A percentile compares a stretch with the other conserved stretches of the same genome.
Evolutionary conservation across 2,797 vertebrate genomes (phyloP).

Genomic region (Loris lydekkerianus): DNA sequence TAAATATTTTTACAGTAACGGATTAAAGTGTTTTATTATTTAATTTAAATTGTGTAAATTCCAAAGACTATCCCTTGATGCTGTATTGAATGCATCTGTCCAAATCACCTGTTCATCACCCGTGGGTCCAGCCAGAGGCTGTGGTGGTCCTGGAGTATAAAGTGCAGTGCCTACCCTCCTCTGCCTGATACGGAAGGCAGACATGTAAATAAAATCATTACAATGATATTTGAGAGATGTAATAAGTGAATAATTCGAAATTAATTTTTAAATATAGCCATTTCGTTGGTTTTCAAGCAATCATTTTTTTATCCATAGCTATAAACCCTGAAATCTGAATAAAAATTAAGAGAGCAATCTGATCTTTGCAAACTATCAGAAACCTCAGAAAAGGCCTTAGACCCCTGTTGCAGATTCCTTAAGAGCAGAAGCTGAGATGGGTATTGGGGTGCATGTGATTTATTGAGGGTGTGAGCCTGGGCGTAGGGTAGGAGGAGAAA

Average conservation of each 20-base stretch:
- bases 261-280: not conserved
- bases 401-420: not conserved
- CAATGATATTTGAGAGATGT: not conserved
- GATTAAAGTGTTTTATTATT: too few species aligned
- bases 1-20: not conserved
- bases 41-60: constrained; percentile 23
- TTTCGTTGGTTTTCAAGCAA: not conserved
- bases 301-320: not conserved
- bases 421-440: not conserved
- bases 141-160: not conserved
- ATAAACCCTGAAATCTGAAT: not conserved
- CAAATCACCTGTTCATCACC: not conserved
- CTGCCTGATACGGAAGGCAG: not conserved
- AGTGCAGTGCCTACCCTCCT: not conserved
- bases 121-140: not conserved
- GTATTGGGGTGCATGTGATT: not conserved
- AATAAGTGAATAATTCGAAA: constrained; percentile 39
- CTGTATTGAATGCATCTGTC: not conserved
- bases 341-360: constrained; percentile 10
- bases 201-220: not conserved
- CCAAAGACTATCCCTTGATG: not conserved
- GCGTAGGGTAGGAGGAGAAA: not conserved
- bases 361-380: not conserved
- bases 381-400: not conserved
- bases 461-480: not conserved